These are phyloP conservation scores for Syngnathus rostellatus DNA, from an alignment of 2,797 vertebrate species.

Conservation along the genomic window DNA sequence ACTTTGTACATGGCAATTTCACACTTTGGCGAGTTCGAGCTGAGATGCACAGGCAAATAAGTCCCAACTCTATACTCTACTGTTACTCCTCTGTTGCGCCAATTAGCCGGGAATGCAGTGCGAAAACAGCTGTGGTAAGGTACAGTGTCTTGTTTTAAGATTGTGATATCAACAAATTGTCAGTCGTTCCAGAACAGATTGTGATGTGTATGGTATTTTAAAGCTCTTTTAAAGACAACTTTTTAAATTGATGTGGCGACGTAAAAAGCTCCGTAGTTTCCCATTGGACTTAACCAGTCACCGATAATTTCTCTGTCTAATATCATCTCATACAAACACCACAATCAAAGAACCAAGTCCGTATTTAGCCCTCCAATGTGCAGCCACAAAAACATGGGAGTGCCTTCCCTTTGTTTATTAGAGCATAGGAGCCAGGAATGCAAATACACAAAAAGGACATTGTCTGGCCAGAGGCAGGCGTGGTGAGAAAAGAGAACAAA, in stretches of 20 bases:
- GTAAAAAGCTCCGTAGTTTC: not conserved
- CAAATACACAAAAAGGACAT: conserved; percentile 74
- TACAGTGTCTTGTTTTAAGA: too few relatives aligned
- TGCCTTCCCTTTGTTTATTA: conserved; percentile 64
- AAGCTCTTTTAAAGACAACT: not conserved
- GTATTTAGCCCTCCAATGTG: conserved; percentile 55
- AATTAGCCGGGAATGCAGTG: too few relatives aligned
- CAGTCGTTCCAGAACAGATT: too few relatives aligned
- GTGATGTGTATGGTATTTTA: not conserved
- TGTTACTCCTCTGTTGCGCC: too few relatives aligned
- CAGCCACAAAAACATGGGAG: conserved; percentile 63
- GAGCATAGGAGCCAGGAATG: conserved; percentile 68
- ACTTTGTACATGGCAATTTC: too few relatives aligned
- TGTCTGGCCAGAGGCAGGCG: conserved; percentile 68
- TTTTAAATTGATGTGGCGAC: not conserved
- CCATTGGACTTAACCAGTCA: not conserved
- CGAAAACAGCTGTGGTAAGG: too few relatives aligned
- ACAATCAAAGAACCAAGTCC: conserved; percentile 43
- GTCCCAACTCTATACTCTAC: too few relatives aligned
- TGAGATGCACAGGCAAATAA: too few relatives aligned
- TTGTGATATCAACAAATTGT: too few relatives aligned
- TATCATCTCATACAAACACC: conserved; percentile 27
- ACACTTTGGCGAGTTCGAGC: too few relatives aligned
- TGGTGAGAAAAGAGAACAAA: conserved; percentile 63
- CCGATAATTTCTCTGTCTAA: conserved; percentile 9